Evolutionary conservation across 2,888 invertebrate species (phyloP).

Genomic region (Phalera bucephala): DNA sequence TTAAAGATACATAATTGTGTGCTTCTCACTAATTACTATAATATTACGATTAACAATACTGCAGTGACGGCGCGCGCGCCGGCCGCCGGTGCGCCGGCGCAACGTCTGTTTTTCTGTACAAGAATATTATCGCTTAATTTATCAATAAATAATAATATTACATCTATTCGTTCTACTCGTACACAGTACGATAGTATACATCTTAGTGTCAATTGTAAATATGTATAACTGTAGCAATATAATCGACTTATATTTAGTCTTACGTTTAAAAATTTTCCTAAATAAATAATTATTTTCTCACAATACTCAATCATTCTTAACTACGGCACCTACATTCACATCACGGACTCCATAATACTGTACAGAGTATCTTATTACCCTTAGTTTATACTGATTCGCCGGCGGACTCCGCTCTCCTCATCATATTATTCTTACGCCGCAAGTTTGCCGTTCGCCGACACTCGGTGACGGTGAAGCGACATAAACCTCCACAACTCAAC

Average conservation of each 20-base stretch:
- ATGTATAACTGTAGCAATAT: slow-evolving; percentile 19
- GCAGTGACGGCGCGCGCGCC: neutral
- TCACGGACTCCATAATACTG: slow-evolving; percentile 50
- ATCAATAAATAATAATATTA: neutral
- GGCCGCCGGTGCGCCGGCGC: neutral
- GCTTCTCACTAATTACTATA: slow-evolving; percentile 15
- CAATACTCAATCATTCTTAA: slow-evolving; percentile 27
- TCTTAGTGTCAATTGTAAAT: slow-evolving; percentile 23
- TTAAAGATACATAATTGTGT: slow-evolving; percentile 21
- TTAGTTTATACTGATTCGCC: too few species aligned
- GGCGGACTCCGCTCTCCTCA: too few species aligned
- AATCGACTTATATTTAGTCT: slow-evolving; percentile 32
- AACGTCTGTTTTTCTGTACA: neutral
- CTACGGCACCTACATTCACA: slow-evolving; percentile 17
- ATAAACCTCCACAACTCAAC: too few species aligned
- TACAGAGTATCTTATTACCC: slow-evolving; percentile 35
- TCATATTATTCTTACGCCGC: too few species aligned
- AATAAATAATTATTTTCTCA: slow-evolving; percentile 48
- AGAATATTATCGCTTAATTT: neutral
- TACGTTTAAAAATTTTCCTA: slow-evolving; percentile 40
- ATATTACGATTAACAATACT: slow-evolving; percentile 11
- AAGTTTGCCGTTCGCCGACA: too few species aligned
- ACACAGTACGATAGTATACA: slow-evolving; percentile 34
- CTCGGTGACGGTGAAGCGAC: too few species aligned
- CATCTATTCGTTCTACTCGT: slow-evolving; percentile 15